Evolutionary conservation across 2,113 vertebrate genomes (phyloP).

Genomic region (Stegostoma tigrinum): DNA sequence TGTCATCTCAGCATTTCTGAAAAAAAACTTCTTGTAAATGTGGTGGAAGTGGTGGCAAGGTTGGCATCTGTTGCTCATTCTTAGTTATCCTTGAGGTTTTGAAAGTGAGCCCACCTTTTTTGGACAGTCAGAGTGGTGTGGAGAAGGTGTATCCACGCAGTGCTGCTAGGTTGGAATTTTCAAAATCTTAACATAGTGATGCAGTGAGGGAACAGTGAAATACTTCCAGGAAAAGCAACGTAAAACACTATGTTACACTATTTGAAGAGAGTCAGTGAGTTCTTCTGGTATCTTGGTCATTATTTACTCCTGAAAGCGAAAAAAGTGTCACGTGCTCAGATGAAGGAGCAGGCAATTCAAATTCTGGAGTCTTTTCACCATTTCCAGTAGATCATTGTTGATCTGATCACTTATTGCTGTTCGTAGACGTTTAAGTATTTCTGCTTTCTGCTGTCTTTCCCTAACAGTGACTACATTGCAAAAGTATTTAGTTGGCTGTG

Average conservation of each 20-base stretch:
- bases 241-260: not conserved
- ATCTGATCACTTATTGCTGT: not conserved
- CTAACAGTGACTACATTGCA: not conserved
- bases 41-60: too few relatives aligned
- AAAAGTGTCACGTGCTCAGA: not conserved
- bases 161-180: too few relatives aligned
- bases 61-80: too few relatives aligned
- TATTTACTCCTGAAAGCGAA: not conserved
- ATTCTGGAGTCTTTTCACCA: not conserved
- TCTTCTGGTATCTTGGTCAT: not conserved
- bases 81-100: too few relatives aligned
- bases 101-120: too few relatives aligned
- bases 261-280: not conserved
- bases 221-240: not conserved
- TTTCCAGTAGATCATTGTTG: not conserved
- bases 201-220: too few relatives aligned
- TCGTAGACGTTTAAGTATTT: not conserved
- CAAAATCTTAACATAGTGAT: too few relatives aligned
- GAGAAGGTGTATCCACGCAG: too few relatives aligned
- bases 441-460: not conserved
- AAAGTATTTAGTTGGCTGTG: not conserved
- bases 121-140: too few relatives aligned
- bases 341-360: not conserved
- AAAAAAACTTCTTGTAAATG: too few relatives aligned
- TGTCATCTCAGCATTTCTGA: not conserved